Conservation (phyloP, 1,140 invertebrate genomes). For the Tigriopus japonicus region DNA sequence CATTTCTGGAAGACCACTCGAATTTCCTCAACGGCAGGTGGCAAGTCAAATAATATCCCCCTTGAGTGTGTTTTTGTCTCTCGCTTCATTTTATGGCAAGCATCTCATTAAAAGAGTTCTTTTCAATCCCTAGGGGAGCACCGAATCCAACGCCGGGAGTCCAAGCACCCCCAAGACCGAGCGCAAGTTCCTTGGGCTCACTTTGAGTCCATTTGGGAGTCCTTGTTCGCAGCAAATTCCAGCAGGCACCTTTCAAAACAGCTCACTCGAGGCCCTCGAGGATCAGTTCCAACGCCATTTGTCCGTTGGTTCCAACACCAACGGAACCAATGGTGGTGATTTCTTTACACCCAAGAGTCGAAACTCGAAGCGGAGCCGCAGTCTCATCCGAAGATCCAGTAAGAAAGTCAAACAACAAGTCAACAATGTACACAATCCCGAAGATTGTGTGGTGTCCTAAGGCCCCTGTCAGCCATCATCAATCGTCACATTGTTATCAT, state of each 20-base stretch:
- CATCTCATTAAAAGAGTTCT: not conserved
- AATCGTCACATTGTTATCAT: too few relatives aligned
- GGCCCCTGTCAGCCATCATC: not conserved
- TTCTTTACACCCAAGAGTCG: slow-evolving; percentile 16
- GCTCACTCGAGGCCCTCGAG: slow-evolving; percentile 3
- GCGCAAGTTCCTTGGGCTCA: slow-evolving; percentile 17
- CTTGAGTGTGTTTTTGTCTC: not conserved
- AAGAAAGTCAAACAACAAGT: slow-evolving; percentile 59
- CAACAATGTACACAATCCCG: not conserved
- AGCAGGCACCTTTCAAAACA: too few relatives aligned
- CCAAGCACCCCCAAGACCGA: slow-evolving; percentile 21
- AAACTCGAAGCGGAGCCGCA: slow-evolving; percentile 45
- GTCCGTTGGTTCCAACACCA: slow-evolving; percentile 24
- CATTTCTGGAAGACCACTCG: too few relatives aligned
- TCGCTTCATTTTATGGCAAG: not conserved
- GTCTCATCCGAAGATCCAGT: slow-evolving; percentile 52
- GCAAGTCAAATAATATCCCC: not conserved
- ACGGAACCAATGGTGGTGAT: slow-evolving; percentile 16
- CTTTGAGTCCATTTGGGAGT: slow-evolving; percentile 16
- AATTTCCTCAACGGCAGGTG: too few relatives aligned
- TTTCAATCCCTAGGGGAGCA: not conserved
- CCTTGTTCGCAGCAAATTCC: not conserved
- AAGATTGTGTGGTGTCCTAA: slow-evolving; percentile 2
- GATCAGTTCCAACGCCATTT: slow-evolving; percentile 20
- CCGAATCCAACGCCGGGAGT: slow-evolving; percentile 23